A percentile compares a stretch with the other conserved stretches of the same genome.
Conservation (phyloP, 2,888 invertebrate species). For the Drosophila yooni region DNA sequence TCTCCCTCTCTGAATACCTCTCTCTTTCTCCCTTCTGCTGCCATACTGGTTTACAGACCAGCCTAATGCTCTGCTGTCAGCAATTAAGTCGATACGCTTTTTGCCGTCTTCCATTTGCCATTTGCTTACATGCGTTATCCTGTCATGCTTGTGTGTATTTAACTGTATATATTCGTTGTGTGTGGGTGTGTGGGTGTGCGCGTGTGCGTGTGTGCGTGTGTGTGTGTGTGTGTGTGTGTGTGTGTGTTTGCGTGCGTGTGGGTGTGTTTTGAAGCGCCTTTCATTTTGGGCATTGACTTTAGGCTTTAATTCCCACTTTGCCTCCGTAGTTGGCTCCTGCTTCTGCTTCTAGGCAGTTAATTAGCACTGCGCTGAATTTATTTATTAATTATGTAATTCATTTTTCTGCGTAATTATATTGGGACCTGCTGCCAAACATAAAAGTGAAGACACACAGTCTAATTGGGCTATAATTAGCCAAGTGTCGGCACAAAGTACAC, state of each 20-base stretch:
- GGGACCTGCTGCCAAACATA: conserved; percentile 62
- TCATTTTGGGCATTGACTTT: conserved; percentile 63
- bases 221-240: conserved; percentile 10
- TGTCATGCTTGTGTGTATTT: conserved; percentile 33
- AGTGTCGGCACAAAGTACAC: conserved; percentile 39
- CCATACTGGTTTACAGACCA: conserved; percentile 10
- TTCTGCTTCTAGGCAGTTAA: conserved; percentile 55
- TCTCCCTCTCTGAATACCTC: not conserved
- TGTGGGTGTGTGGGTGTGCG: conserved; percentile 9
- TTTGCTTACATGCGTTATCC: conserved; percentile 65
- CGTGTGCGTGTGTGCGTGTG: conserved; percentile 3
- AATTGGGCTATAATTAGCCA: conserved; percentile 74
- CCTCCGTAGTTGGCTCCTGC: not conserved
- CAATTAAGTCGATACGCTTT: conserved; percentile 69
- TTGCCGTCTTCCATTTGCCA: conserved; percentile 53
- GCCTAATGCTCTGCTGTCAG: conserved; percentile 64
- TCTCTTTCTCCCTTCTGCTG: not conserved
- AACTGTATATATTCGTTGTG: conserved; percentile 15
- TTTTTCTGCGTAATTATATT: conserved; percentile 78
- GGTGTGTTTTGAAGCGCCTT: conserved; percentile 53
- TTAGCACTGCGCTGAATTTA: conserved; percentile 74
- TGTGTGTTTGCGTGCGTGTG: conserved; percentile 24
- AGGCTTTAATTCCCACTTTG: conserved; percentile 47
- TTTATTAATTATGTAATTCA: conserved; percentile 81
- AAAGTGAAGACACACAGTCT: conserved; percentile 62